Evolutionary conservation across 2,113 vertebrate species (phyloP).

Genomic region (Meleagris gallopavo): DNA sequence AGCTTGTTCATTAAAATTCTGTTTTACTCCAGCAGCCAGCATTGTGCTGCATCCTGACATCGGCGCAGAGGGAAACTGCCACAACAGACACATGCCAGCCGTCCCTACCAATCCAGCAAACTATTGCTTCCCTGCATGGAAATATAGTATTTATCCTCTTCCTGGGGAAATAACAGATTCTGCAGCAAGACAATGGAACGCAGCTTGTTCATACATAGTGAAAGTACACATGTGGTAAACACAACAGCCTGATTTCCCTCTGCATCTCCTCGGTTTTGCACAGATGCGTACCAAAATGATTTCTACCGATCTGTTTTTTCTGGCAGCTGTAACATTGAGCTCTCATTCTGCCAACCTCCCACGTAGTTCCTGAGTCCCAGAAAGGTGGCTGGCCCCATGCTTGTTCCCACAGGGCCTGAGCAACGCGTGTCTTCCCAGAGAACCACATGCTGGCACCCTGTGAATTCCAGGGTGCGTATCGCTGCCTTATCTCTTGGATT

Average conservation of each 20-base stretch:
- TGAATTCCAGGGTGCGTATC: background rate
- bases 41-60: slow-evolving; percentile 48
- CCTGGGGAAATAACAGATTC: slow-evolving; percentile 34
- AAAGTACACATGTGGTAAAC: background rate
- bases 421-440: accelerated
- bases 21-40: slow-evolving; percentile 36
- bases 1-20: slow-evolving; percentile 68
- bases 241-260: background rate
- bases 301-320: background rate
- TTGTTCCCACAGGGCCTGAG: accelerated
- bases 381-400: background rate
- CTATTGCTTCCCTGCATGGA: background rate
- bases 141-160: slow-evolving; percentile 21
- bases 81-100: slow-evolving; percentile 48
- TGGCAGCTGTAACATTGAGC: background rate
- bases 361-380: background rate
- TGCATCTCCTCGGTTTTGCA: background rate
- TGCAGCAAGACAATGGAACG: background rate
- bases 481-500: background rate
- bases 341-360: background rate
- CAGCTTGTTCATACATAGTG: background rate
- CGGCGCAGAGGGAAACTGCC: background rate
- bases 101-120: slow-evolving; percentile 42
- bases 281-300: background rate
- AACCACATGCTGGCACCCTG: accelerated